Percentiles rank a stretch among this genome's conserved stretches.
Conservation (phyloP, 2,113 vertebrate genomes). For the Cyanistes caeruleus region DNA sequence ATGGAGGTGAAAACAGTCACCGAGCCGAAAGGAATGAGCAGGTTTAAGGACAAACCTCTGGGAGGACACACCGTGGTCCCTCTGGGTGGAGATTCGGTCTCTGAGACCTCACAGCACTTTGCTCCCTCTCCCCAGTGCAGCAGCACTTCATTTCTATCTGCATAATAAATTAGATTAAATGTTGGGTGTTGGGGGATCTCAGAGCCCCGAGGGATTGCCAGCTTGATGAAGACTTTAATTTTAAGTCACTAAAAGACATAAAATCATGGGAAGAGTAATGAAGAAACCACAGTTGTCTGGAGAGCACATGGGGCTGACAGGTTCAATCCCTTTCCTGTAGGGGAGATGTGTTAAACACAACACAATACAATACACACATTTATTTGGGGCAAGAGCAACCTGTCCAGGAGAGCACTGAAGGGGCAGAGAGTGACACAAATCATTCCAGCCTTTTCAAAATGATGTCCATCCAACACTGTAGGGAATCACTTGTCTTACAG, state of each 20-base stretch:
- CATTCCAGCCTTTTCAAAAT: neutral
- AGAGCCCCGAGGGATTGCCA: neutral
- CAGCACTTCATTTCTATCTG: neutral
- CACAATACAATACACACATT: neutral
- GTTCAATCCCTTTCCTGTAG: neutral
- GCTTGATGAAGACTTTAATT: constrained; percentile 44
- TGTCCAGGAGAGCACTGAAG: neutral
- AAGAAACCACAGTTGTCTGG: constrained; percentile 29
- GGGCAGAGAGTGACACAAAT: neutral
- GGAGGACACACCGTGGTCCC: accelerated
- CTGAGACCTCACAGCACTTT: neutral
- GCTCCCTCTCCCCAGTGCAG: neutral
- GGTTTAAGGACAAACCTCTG: neutral
- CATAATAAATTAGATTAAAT: constrained; percentile 2
- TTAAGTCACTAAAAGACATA: neutral
- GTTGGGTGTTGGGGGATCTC: neutral
- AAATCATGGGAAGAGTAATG: constrained; percentile 1
- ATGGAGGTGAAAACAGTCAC: neutral
- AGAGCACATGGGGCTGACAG: neutral
- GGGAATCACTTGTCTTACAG: neutral
- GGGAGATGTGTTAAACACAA: neutral
- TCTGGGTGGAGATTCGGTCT: neutral
- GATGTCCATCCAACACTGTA: neutral
- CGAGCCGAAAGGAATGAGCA: accelerated
- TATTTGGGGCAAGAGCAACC: neutral